Conservation (phyloP, 2,797 vertebrate genomes). For the Sylvia borin region DNA sequence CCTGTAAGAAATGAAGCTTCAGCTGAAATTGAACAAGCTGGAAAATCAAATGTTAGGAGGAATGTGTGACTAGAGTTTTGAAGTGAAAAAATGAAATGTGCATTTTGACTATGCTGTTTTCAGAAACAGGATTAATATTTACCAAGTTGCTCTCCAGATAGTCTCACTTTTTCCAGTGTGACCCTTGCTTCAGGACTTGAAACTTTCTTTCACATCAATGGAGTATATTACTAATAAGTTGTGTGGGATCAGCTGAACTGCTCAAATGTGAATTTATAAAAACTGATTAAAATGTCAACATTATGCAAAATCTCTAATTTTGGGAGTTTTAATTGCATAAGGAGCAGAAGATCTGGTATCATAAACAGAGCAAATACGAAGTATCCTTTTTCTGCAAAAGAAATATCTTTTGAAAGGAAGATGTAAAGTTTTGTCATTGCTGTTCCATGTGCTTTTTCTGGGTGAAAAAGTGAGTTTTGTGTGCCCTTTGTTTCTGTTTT, state of each 20-base stretch:
- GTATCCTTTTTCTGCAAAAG: not conserved
- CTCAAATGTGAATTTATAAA: not conserved
- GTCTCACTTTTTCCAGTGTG: not conserved
- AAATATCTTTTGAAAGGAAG: not conserved
- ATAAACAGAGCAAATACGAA: not conserved
- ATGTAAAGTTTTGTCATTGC: not conserved
- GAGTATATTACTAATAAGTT: not conserved
- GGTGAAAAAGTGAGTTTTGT: not conserved
- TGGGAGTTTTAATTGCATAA: not conserved
- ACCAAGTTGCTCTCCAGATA: not conserved
- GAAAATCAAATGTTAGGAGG: not conserved
- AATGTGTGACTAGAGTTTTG: not conserved
- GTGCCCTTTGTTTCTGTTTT: not conserved
- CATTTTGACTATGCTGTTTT: not conserved
- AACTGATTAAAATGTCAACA: not conserved
- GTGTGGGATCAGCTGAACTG: not conserved
- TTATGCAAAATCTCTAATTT: not conserved
- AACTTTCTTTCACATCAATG: not conserved
- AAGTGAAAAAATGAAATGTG: not conserved
- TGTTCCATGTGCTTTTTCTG: not conserved
- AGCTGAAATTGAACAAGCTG: not conserved
- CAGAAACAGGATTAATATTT: not conserved
- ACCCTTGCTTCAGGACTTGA: not conserved
- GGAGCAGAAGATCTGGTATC: not conserved
- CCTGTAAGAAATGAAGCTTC: not conserved